Evolutionary conservation across 1,140 invertebrate genomes (phyloP).

Genomic region (Cotesia glomerata): DNA sequence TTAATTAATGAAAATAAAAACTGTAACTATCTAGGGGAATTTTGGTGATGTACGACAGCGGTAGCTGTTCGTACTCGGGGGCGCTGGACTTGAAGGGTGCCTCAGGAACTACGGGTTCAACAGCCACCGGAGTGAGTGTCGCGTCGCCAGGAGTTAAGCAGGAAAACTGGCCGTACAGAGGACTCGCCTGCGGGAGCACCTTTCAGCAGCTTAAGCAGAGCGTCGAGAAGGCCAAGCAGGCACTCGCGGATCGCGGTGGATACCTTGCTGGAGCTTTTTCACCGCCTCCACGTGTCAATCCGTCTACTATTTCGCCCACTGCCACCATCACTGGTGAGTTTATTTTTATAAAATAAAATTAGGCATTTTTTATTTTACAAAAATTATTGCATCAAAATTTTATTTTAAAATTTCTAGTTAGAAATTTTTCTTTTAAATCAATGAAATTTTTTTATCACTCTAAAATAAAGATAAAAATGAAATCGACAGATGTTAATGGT

Average conservation of each 20-base stretch:
- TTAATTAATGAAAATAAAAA: neutral
- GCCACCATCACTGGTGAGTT: conserved; percentile 58
- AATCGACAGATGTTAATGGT: conserved; percentile 7
- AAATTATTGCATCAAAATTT: too few species aligned
- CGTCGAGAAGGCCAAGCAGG: conserved; percentile 87
- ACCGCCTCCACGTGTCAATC: conserved; percentile 57
- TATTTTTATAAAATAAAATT: neutral
- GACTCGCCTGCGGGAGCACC: conserved; percentile 66
- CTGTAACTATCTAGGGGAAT: conserved; percentile 47
- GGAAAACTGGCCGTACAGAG: conserved; percentile 63
- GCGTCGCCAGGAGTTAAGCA: conserved; percentile 59
- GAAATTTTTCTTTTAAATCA: too few species aligned
- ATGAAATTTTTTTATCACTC: too few species aligned
- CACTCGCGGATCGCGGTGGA: conserved; percentile 66
- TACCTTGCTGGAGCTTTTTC: conserved; percentile 62
- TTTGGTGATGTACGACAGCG: conserved; percentile 85
- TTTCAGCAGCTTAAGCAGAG: conserved; percentile 88
- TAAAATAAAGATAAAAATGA: too few species aligned
- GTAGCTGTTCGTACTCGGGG: conserved; percentile 83
- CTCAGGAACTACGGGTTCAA: conserved; percentile 51
- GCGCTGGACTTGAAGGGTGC: conserved; percentile 82
- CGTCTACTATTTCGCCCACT: conserved; percentile 55
- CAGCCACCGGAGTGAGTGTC: conserved; percentile 50
- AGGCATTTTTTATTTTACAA: neutral
- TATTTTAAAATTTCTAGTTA: too few species aligned